phyloP scores from a whole-genome alignment of 2,797 vertebrate genomes.

The Margarornis squamiger region DNA sequence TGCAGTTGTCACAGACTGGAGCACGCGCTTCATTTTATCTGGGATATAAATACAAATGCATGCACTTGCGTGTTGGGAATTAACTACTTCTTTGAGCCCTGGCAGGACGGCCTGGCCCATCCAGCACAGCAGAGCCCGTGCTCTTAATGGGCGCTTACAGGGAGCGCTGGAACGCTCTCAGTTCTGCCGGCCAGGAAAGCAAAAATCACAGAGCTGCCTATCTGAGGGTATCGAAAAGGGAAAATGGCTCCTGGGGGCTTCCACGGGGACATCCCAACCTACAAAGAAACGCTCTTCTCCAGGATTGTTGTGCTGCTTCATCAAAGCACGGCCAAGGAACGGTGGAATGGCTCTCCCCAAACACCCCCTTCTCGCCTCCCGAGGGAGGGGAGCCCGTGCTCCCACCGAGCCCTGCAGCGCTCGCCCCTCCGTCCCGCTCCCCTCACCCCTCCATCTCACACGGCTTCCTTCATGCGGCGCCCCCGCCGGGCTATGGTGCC shows the following conservation, averaged over 20 bases:
- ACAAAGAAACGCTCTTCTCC: not conserved
- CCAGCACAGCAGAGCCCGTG: not conserved
- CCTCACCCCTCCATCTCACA: not conserved
- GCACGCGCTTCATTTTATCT: not conserved
- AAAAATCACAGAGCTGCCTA: not conserved
- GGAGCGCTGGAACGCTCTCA: not conserved
- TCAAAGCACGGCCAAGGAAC: not conserved
- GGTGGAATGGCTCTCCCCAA: not conserved
- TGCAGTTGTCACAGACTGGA: not conserved
- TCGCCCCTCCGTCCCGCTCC: not conserved
- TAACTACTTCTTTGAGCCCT: not conserved
- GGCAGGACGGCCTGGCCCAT: not conserved
- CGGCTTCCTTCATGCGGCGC: not conserved
- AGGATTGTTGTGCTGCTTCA: rapidly evolving
- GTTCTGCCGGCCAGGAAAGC: not conserved
- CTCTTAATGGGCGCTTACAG: not conserved
- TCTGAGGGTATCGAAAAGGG: not conserved
- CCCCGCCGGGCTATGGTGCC: too few relatives aligned
- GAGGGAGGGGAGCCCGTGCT: not conserved
- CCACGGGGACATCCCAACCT: not conserved
- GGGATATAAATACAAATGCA: slow-evolving; percentile 17
- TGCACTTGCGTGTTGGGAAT: not conserved
- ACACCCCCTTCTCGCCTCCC: too few relatives aligned
- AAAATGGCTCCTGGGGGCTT: not conserved
- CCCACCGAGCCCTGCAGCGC: not conserved